Percentiles rank a stretch among this genome's conserved stretches.
Evolutionary conservation across 2,797 vertebrate genomes (phyloP).

Genomic region (Cossypha dichroa): DNA sequence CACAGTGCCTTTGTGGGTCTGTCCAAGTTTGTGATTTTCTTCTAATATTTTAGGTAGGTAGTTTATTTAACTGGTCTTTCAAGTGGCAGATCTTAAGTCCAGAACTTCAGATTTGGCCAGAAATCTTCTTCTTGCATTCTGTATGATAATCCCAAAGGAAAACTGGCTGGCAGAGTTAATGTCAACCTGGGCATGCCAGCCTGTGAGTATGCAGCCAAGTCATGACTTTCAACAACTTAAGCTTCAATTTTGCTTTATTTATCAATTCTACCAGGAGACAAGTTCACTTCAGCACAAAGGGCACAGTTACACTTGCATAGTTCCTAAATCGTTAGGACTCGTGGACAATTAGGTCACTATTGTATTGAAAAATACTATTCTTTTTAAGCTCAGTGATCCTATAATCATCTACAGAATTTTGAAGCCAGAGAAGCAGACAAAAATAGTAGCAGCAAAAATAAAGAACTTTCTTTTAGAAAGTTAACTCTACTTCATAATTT

Average conservation of each 20-base stretch:
- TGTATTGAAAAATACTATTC: neutral
- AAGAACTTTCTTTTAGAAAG: neutral
- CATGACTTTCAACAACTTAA: neutral
- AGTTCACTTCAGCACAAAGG: neutral
- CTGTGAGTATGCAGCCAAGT: rapidly evolving
- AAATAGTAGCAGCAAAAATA: neutral
- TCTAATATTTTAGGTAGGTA: neutral
- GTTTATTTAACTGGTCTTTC: neutral
- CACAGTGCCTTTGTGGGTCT: neutral
- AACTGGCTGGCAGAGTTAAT: neutral
- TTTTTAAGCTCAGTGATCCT: neutral
- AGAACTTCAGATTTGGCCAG: neutral
- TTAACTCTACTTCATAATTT: neutral
- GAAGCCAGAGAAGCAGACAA: neutral
- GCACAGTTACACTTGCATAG: rapidly evolving
- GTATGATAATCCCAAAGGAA: neutral
- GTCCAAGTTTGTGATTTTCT: neutral
- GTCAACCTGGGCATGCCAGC: neutral
- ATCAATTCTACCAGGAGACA: neutral
- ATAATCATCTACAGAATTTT: neutral
- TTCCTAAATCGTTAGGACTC: neutral
- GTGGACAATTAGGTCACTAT: neutral
- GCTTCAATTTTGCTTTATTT: neutral
- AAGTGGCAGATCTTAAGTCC: neutral
- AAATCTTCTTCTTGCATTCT: neutral